Base-by-base conservation (phyloP, 2,797 vertebrate species). In the Trematomus bernacchii region DNA sequence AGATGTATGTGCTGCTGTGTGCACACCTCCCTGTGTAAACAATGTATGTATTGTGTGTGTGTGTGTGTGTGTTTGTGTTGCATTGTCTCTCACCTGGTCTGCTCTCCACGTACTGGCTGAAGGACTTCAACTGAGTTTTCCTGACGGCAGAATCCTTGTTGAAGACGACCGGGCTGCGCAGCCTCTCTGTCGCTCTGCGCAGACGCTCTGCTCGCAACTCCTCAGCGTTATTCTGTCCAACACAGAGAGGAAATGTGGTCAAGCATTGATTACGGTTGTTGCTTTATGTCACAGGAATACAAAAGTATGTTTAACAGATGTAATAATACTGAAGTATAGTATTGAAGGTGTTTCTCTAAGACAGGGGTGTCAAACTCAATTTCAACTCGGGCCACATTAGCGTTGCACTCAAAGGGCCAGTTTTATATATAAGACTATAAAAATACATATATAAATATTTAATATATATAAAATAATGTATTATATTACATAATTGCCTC, bases 91-190 rank as follows among this genome's bases (percentile, higher is more conserved):
- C 94, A 99, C 98, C 98, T 96, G 98, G 97, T 93, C 96, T 95
- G 91, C 84, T 97, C 90, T 99, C 98, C 91, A 99, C 96, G 55
- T 97, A 99, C 86, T 99, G 98, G 94, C 98, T 99, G 94, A 98
- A 99, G 77, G 98, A 99, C 93, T 99, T 97, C 58, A 99, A 97
- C 91, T 99, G 98, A 15, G 98, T 99, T 95, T 98, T 99, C 86
- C 97, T 97, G 91, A 99, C 94, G 2, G 97, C 87, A 10, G 98
- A 96, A 85, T 99, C 98, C 92, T 98, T 98, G 94, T 93, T 96
- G 93, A 99, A 99, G 80, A 98, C 96, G 27, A 99, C 97, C 0
- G 98, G 97, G 92, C 95, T 97, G 74, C 96, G 96, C 90, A 99
- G 93, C 86, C 95, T 94, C 87, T 99, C 97, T 3, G 96, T 93